phyloP scores from a whole-genome alignment of 2,797 vertebrate species.

The Falco berigora region DNA sequence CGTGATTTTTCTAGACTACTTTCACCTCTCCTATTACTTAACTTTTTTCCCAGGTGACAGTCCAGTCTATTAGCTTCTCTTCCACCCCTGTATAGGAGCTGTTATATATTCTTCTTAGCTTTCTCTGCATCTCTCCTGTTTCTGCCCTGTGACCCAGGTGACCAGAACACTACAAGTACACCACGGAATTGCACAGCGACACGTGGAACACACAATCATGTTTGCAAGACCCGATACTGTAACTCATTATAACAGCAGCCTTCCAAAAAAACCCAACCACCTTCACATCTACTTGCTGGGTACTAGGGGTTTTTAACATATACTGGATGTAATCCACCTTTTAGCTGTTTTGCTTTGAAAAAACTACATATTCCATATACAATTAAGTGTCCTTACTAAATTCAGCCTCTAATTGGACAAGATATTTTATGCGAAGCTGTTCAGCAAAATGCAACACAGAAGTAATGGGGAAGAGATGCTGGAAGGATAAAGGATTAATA shows the following conservation, averaged over 20 bases:
- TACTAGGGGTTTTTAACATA: neutral
- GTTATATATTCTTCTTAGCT: rapidly evolving
- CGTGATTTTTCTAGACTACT: neutral
- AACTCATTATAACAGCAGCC: neutral
- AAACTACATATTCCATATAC: neutral
- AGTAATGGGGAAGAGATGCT: neutral
- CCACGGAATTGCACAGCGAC: neutral
- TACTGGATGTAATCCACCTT: neutral
- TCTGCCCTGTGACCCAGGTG: neutral
- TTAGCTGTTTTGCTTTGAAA: neutral
- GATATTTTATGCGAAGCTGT: neutral
- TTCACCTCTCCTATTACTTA: neutral
- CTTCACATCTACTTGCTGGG: neutral
- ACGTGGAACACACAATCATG: neutral
- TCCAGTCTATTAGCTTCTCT: neutral
- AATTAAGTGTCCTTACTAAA: neutral
- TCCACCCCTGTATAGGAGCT: neutral
- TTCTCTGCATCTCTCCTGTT: neutral
- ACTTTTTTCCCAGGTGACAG: neutral
- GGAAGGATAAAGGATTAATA: neutral
- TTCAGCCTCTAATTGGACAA: neutral
- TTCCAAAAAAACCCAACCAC: neutral
- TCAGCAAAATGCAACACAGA: neutral
- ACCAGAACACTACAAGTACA: neutral
- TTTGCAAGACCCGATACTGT: neutral